Base-by-base conservation (phyloP, 1,140 invertebrate genomes). In the Cydia strobilella region DNA sequence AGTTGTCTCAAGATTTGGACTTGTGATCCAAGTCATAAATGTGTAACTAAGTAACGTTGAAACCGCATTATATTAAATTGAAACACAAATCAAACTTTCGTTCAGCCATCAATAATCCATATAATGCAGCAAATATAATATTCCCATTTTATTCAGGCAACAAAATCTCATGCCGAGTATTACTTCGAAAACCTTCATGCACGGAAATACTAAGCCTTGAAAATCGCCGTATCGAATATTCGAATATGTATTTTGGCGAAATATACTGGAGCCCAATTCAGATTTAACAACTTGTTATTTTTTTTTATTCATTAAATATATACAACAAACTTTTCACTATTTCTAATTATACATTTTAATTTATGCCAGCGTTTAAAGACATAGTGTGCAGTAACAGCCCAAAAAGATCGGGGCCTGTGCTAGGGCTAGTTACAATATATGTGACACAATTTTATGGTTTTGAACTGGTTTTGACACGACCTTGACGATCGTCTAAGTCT, bases 201-300 rank as follows among this genome's bases (percentile, higher is more conserved):
- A 54, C 51, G 6, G 51, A 54, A 54, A 54, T 54, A 54, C 51
- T 54, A 18, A 54, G 51, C n/a, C 51, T 18, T 54, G n/a, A 18
- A 54, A 54, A 54, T 54, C 48, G 12, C 45, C n/a, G n/a, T 51
- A 18, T 51, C n/a, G n/a, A 54, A 7, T 54, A 54, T 54, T 42
- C 10, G 39, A 42, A 42, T n/a, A n/a, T n/a, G 13, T 15, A 48
- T 48, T 48, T 15, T 48, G 35, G 45, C 13, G 45, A 48, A 48
- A 48, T 48, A 48, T 39, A 7, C 35, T 39, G 35, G 25, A 27
- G 25, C 25, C 25, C 25, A 27, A n/a, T n/a, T n/a, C n/a, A n/a
- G n/a, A n/a, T n/a, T n/a, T n/a, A n/a, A n/a, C n/a, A n/a, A n/a
- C n/a, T n/a, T n/a, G n/a, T n/a, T n/a, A n/a, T n/a, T n/a, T n/a